Conservation (phyloP, 2,113 vertebrate genomes). For the Aptenodytes patagonicus region DNA sequence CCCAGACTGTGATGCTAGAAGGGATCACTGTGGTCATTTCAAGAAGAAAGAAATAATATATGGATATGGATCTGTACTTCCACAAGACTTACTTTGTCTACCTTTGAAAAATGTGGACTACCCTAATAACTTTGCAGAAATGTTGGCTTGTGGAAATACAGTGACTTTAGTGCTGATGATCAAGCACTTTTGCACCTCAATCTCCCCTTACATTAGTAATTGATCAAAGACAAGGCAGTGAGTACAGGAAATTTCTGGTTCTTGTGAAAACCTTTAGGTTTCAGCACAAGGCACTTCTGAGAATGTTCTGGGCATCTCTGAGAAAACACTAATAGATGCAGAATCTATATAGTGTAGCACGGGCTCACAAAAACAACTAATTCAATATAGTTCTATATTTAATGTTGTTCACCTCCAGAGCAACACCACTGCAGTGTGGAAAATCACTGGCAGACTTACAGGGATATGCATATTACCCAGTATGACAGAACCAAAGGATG, state of each 20-base stretch:
- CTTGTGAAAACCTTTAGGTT: background rate
- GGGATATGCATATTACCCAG: conserved; percentile 27
- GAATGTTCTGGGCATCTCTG: background rate
- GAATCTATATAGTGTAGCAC: background rate
- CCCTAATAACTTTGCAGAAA: background rate
- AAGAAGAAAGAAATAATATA: background rate
- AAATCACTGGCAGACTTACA: conserved; percentile 48
- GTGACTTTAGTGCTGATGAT: background rate
- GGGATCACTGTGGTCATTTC: background rate
- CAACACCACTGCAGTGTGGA: background rate
- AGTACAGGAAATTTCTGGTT: background rate
- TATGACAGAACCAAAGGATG: conserved; percentile 10
- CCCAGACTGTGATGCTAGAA: background rate
- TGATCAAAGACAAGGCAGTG: background rate
- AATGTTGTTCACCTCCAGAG: conserved; percentile 14
- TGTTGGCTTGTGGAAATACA: background rate
- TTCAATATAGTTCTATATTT: conserved; percentile 14
- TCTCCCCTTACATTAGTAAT: background rate
- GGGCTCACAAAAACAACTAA: background rate
- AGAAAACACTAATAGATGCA: background rate
- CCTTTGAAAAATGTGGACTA: background rate
- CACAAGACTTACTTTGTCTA: background rate
- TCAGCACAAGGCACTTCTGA: background rate
- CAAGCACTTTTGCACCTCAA: background rate
- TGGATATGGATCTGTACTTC: background rate